A percentile compares a stretch with the other conserved stretches of the same genome.
phyloP scores from a whole-genome alignment of 1,140 invertebrate species.

The Conus ventricosus region DNA sequence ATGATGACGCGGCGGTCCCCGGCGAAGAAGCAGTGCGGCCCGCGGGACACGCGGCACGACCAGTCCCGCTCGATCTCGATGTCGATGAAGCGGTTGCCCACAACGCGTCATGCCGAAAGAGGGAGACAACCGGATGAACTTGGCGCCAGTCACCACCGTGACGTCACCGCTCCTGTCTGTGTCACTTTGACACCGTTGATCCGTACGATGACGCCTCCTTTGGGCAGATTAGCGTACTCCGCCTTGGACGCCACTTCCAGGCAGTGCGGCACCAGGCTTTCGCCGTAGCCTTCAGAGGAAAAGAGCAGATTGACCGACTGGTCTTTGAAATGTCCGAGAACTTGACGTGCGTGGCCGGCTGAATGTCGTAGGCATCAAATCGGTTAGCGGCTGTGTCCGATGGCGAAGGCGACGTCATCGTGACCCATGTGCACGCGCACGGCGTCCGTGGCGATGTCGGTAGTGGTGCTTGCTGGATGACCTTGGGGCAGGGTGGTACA shows the following conservation, averaged over 20 bases:
- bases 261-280: constrained; percentile 55
- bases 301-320: constrained; percentile 65
- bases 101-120: constrained; percentile 48
- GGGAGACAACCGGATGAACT: constrained; percentile 62
- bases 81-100: constrained; percentile 47
- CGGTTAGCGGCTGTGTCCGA: constrained; percentile 52
- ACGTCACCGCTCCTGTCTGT: constrained; percentile 64
- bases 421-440: constrained; percentile 56
- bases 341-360: constrained; percentile 45
- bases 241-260: constrained; percentile 56
- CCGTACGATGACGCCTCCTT: constrained; percentile 58
- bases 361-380: constrained; percentile 54
- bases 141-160: constrained; percentile 59
- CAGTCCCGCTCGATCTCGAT: constrained; percentile 60
- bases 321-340: constrained; percentile 64
- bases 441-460: constrained; percentile 50
- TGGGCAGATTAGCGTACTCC: constrained; percentile 56
- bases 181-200: constrained; percentile 67
- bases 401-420: constrained; percentile 62
- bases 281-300: constrained; percentile 56
- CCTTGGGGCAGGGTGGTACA: constrained; percentile 61
- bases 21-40: constrained; percentile 52
- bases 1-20: constrained; percentile 52
- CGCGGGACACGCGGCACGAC: constrained; percentile 55
- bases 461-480: constrained; percentile 59